phyloP scores from a whole-genome alignment of 2,888 invertebrate genomes.

The Drosophila mettleri region DNA sequence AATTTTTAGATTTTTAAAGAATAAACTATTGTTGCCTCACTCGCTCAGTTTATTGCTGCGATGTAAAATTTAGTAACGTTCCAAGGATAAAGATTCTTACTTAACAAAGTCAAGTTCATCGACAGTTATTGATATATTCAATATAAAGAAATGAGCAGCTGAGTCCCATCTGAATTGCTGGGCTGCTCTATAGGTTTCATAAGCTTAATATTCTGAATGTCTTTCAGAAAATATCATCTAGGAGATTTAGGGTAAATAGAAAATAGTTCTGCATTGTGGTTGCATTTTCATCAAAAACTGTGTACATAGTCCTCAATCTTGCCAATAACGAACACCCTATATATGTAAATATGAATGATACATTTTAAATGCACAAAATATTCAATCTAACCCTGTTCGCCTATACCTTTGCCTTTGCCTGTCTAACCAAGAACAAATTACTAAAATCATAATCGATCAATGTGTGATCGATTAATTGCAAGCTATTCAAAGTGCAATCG shows the following conservation, averaged over 20 bases:
- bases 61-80: neutral
- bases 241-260: neutral
- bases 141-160: no score
- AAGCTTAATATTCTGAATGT: neutral
- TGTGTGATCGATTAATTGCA: neutral
- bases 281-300: neutral
- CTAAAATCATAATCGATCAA: neutral
- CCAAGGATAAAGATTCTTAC: neutral
- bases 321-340: neutral
- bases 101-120: no score
- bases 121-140: no score
- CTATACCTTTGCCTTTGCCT: slow-evolving; percentile 4
- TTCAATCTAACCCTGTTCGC: slow-evolving; percentile 1
- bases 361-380: neutral
- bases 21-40: neutral
- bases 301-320: slow-evolving; percentile 1
- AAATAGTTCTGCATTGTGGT: neutral
- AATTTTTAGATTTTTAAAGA: neutral
- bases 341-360: neutral
- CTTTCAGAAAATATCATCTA: neutral
- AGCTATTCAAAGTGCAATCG: neutral
- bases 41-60: neutral
- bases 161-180: neutral
- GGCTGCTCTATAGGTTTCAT: neutral
- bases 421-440: neutral